phyloP scores from a whole-genome alignment of 2,888 invertebrate species.

The Globia sparganii region DNA sequence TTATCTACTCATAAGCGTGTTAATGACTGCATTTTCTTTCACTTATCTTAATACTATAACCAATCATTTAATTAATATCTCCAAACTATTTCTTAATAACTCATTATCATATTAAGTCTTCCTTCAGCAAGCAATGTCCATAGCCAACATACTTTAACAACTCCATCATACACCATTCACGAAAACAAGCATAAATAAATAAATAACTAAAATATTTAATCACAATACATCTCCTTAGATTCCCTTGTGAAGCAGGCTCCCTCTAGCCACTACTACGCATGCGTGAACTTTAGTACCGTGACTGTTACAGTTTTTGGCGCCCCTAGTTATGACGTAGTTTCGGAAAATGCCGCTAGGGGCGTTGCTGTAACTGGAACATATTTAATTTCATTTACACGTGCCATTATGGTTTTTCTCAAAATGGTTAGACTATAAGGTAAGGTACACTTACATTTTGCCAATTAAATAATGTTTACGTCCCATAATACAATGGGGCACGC shows the following conservation, averaged over 20 bases:
- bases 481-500: no score
- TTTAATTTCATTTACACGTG: not conserved
- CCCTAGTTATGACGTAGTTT: slow-evolving; percentile 43
- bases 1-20: not conserved
- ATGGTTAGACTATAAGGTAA: no score
- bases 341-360: slow-evolving; percentile 35
- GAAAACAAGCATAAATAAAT: slow-evolving; percentile 34
- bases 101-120: no score
- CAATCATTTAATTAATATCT: no score
- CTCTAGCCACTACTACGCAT: slow-evolving; percentile 67
- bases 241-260: slow-evolving; percentile 76
- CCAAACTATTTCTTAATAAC: not conserved
- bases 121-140: not conserved
- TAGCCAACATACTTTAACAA: not conserved
- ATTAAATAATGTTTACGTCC: not conserved
- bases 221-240: slow-evolving; percentile 67
- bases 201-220: slow-evolving; percentile 58
- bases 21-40: not conserved
- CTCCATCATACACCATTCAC: not conserved
- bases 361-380: not conserved
- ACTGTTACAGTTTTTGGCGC: slow-evolving; percentile 58
- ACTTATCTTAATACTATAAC: not conserved
- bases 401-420: not conserved
- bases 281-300: slow-evolving; percentile 69
- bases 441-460: not conserved